Base-by-base conservation (phyloP, 2,113 vertebrate species). In the Zapus hudsonius region DNA sequence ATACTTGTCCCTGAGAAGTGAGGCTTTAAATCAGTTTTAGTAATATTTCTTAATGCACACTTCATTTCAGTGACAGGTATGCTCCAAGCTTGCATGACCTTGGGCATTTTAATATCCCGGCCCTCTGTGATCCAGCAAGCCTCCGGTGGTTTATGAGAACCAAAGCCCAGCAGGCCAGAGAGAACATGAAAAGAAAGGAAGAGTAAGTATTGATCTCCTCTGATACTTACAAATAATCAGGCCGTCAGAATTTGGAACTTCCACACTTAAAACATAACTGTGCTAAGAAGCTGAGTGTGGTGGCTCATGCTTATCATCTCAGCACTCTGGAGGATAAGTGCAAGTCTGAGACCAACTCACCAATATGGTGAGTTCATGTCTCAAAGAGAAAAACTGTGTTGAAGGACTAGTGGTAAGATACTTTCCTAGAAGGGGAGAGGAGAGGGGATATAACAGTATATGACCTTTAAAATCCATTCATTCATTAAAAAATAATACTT, bases 51-150 rank as follows among this genome's bases (percentile, higher is more conserved):
- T 96, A 63, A 70, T 9, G 42, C 96, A 0, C 91, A 12, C 96
- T 87, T 97, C 27, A 16, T 96, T 97, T 5, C 97, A 99, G 99
- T 89, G 98, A 99, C 96, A 98, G 98, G 64, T 98, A 98, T 0
- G 96, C 97, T 33, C 99, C 98, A 55, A 97, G 98, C 79, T 97
- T 99, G 80, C 99, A 99, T 84, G 98, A 99, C 94, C 97, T 97
- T 52, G 99, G 99, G 0, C 98, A 99, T 93, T 99, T 99, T 72
- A 98, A 95, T 8, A 97, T 99, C 96, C 99, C 99, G 12, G 96
- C 96, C 0, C 91, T 96, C 52, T 99, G 98, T 89, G 99, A 99
- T 81, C 98, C 97, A 16, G 95, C 95, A 59, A 94, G 97, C 59
- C 98, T 99, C 64, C 99, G 98, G 22, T 97, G 98, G 96, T 99